Evolutionary conservation across 2,113 vertebrate species (phyloP).

Genomic region (Tapirus terrestris): DNA sequence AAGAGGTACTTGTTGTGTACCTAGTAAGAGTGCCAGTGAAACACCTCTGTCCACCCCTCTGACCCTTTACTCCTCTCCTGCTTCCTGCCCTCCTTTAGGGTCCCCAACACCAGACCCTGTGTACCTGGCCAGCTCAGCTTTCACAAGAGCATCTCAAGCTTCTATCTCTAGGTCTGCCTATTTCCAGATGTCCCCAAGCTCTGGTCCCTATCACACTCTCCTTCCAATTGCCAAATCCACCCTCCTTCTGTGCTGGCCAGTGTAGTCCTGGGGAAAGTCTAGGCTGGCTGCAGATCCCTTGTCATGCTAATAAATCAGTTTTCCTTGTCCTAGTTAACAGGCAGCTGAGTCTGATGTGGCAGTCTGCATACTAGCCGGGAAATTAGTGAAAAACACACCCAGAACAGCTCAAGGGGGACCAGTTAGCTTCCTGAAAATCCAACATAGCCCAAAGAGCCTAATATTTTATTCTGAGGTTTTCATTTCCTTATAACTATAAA

Average conservation of each 20-base stretch:
- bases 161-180: neutral
- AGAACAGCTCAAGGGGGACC: neutral
- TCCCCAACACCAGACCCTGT: neutral
- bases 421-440: slow-evolving; percentile 17
- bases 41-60: neutral
- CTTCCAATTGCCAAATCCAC: neutral
- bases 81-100: neutral
- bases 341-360: neutral
- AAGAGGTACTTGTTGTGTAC: neutral
- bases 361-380: neutral
- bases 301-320: neutral
- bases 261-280: neutral
- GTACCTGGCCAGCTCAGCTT: neutral
- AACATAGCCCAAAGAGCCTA: neutral
- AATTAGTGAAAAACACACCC: slow-evolving; percentile 2
- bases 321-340: neutral
- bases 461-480: slow-evolving; percentile 18
- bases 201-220: neutral
- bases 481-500: slow-evolving; percentile 4
- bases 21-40: neutral
- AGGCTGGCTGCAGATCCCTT: neutral
- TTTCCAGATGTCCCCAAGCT: neutral
- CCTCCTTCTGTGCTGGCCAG: neutral
- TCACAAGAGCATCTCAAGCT: neutral
- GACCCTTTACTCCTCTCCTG: neutral